phyloP scores from a whole-genome alignment of 2,888 invertebrate genomes.

The Drosophila vallismaia region DNA sequence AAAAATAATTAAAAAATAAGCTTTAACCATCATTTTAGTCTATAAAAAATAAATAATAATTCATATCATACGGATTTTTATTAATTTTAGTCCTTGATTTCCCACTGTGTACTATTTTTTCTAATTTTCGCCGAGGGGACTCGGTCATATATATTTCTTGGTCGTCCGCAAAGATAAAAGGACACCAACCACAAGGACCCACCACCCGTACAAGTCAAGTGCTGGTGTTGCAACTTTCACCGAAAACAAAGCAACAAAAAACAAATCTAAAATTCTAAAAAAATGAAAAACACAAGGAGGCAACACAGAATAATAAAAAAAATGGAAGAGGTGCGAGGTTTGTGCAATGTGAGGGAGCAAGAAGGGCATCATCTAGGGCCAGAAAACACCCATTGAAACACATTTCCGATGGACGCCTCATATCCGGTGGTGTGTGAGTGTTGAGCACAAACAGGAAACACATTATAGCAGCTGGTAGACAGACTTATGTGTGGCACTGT shows the following conservation, averaged over 20 bases:
- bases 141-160: conserved; percentile 75
- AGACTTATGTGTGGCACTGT: conserved; percentile 80
- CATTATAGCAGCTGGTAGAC: conserved; percentile 80
- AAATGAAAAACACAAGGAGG: conserved; percentile 11
- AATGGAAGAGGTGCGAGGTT: background rate
- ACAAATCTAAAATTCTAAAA: conserved; percentile 22
- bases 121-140: conserved; percentile 67
- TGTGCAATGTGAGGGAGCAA: background rate
- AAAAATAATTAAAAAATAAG: background rate
- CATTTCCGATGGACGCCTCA: conserved; percentile 74
- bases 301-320: conserved; percentile 11
- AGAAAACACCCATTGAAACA: conserved; percentile 64
- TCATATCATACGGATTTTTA: background rate
- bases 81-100: background rate
- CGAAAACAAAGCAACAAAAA: conserved; percentile 12
- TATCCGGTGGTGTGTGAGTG: conserved; percentile 75
- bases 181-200: conserved; percentile 19
- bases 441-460: conserved; percentile 79
- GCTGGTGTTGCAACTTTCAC: conserved; percentile 65
- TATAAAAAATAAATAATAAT: background rate
- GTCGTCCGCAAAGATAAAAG: conserved; percentile 72
- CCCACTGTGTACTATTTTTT: conserved; percentile 14
- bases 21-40: background rate
- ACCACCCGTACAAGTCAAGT: conserved; percentile 47
- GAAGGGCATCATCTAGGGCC: conserved; percentile 12